Percentiles rank a stretch among this genome's conserved stretches.
These are phyloP conservation scores for Lacerta agilis DNA, from an alignment of 2,797 vertebrate species.

Conservation along the genomic window DNA sequence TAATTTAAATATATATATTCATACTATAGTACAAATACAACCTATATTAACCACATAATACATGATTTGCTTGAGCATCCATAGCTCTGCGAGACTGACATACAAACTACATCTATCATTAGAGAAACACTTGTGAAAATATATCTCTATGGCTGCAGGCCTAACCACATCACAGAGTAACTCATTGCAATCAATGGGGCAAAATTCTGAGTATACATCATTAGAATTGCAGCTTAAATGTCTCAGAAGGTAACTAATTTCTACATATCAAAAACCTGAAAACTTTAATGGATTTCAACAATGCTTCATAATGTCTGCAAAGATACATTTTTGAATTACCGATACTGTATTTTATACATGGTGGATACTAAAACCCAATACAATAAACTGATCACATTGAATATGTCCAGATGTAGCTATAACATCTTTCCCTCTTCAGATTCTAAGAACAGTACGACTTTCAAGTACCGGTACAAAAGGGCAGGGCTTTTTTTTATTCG, in stretches of 20 bases:
- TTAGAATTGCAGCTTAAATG: not conserved
- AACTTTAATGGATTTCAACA: not conserved
- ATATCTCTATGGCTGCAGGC: not conserved
- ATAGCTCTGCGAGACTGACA: not conserved
- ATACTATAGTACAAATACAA: constrained; percentile 19
- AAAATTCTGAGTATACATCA: too few species aligned
- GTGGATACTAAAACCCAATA: not conserved
- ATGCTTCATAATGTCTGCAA: not conserved
- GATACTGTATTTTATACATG: not conserved
- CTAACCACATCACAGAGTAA: too few species aligned
- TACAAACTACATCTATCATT: not conserved
- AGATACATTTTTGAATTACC: constrained; percentile 6
- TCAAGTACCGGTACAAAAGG: not conserved
- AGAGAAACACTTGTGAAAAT: not conserved
- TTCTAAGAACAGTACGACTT: not conserved
- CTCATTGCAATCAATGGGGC: too few species aligned
- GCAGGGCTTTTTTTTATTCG: too few species aligned
- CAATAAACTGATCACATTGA: not conserved
- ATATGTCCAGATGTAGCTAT: not conserved
- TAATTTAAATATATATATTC: constrained; percentile 41
- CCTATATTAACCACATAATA: constrained; percentile 24
- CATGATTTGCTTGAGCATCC: not conserved
- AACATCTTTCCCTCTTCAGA: not conserved
- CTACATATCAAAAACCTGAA: not conserved
- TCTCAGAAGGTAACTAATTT: constrained; percentile 4